Evolutionary conservation across 2,113 vertebrate species (phyloP), one percentile per base, ranked within the genome.

Genomic region (Hiodon alosoides): DNA sequence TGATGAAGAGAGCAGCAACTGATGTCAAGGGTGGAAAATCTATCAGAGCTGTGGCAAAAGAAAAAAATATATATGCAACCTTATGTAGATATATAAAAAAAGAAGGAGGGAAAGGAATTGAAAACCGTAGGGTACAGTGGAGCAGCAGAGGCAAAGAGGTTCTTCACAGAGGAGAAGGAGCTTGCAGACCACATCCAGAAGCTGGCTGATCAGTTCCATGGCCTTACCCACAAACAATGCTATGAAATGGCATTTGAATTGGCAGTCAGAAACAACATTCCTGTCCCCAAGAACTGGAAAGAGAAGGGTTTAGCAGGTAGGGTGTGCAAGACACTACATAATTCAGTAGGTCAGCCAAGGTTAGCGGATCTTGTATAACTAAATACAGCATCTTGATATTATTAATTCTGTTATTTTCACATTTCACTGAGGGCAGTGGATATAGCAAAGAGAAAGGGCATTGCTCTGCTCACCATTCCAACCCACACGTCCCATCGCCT

Each of bases 171-270:
- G 0, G 54, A 73, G n/a, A 47, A 76, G 47, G 75, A 77, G 53
- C 78, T 77, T 51, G 54, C 71, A 13, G 47, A 75, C 46, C 65
- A 59, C 46, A 17, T 75, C 47, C 60, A 75, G 52, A 48, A 75
- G n/a, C 14, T 73, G 0, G 58, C 73, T 4, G 69, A 69, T 3
- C 76, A 72, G 64, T 75, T 77, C 54, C 76, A 76, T 52, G 58
- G 69, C 64, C 65, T 72, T 47, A 69, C 67, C 74, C 74, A 50
- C 57, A 71, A 67, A 2, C 76, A 81, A 69, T 76, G 50, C 54
- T 14, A 71, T 60, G 54, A 78, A 74, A 55, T 76, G 54, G 71
- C 67, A 81, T 68, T 71, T 10, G 62, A 75, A 52, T 72, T 61
- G 3, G 67, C 60, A 55, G 46, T 69, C 11, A 69, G 13, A 73